Conservation (phyloP, 2,888 invertebrate genomes). For the Cerastis rubricosa region DNA sequence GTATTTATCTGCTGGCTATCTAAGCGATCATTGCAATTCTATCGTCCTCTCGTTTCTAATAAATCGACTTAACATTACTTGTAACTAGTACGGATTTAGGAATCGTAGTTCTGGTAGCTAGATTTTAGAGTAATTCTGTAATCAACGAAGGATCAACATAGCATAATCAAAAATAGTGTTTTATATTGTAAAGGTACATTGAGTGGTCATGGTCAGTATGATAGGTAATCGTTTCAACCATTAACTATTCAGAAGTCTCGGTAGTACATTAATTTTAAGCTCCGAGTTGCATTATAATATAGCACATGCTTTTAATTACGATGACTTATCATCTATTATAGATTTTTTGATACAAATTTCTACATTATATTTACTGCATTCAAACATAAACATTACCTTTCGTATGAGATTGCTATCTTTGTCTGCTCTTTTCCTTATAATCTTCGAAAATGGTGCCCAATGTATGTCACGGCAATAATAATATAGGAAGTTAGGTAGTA, state of each 20-base stretch:
- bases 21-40: conserved; percentile 18
- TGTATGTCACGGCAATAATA: conserved; percentile 82
- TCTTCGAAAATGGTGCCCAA: conserved; percentile 76
- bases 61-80: conserved; percentile 29
- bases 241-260: conserved; percentile 25
- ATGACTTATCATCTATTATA: conserved; percentile 47
- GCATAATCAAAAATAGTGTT: conserved; percentile 49
- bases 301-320: conserved; percentile 47
- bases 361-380: conserved; percentile 46
- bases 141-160: conserved; percentile 64
- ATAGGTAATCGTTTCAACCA: conserved; percentile 20
- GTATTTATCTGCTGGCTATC: conserved; percentile 1
- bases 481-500: conserved; percentile 73
- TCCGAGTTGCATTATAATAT: conserved; percentile 18
- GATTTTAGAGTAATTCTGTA: conserved; percentile 63
- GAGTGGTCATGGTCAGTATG: conserved; percentile 28
- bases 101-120: conserved; percentile 62
- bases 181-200: conserved; percentile 47
- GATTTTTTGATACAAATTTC: conserved; percentile 48
- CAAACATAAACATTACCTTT: conserved; percentile 29
- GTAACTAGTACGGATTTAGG: conserved; percentile 53
- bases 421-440: conserved; percentile 58
- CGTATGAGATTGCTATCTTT: conserved; percentile 37
- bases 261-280: conserved; percentile 28
- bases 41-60: conserved; percentile 6